phyloP scores from a whole-genome alignment of 2,888 invertebrate species.

The Leptopilina syphax region DNA sequence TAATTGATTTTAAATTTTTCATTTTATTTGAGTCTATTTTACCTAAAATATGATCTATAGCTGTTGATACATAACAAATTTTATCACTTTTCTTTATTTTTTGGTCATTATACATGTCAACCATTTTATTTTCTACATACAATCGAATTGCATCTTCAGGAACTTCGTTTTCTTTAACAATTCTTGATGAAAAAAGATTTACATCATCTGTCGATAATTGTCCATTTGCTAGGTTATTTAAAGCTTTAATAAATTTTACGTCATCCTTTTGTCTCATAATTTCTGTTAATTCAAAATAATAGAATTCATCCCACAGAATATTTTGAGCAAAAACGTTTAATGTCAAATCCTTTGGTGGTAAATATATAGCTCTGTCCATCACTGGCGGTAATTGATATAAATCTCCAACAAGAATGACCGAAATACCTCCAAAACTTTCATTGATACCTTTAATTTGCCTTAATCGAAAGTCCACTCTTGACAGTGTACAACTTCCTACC shows the following conservation, averaged over 20 bases:
- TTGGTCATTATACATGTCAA: not conserved
- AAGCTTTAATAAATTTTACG: conserved; percentile 55
- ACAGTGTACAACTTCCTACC: conserved; percentile 60
- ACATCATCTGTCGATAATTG: conserved; percentile 57
- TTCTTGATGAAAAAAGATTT: conserved; percentile 52
- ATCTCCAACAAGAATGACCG: conserved; percentile 69
- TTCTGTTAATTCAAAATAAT: conserved; percentile 63
- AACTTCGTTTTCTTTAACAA: conserved; percentile 46
- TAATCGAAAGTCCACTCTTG: conserved; percentile 62
- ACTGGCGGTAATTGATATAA: conserved; percentile 68
- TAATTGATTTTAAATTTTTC: not conserved
- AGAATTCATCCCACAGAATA: conserved; percentile 58
- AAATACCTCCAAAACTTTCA: conserved; percentile 65
- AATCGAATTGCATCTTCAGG: conserved; percentile 39
- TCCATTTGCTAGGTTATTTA: conserved; percentile 60
- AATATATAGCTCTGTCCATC: conserved; percentile 58
- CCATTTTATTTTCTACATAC: conserved; percentile 5
- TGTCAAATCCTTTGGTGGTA: conserved; percentile 41
- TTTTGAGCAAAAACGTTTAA: conserved; percentile 43
- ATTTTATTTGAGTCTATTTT: not conserved
- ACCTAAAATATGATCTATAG: not conserved
- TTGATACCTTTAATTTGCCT: conserved; percentile 63
- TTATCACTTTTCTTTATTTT: not conserved
- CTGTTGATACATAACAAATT: not conserved
- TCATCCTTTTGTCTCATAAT: conserved; percentile 66